Conservation (phyloP, 2,888 invertebrate species). For the Galeruca laticollis region DNA sequence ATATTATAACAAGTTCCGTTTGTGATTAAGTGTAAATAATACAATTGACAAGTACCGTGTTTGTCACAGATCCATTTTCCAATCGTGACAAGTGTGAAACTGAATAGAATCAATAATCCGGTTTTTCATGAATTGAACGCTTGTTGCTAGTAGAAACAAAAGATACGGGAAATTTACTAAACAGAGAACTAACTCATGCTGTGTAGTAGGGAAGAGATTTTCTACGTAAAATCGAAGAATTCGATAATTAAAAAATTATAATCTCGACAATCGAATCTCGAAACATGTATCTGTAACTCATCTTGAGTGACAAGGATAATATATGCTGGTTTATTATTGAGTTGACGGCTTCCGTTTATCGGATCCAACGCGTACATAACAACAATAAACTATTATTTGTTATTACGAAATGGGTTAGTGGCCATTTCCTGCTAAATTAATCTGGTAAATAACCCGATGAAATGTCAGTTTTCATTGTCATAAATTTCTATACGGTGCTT, state of each 20-base stretch:
- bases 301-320: not conserved
- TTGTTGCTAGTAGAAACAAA: no score
- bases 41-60: not conserved
- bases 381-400: conserved; percentile 5
- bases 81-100: no score
- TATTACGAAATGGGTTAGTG: conserved; percentile 20
- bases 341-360: conserved; percentile 2
- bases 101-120: no score
- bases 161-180: no score
- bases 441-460: conserved; percentile 19
- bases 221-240: no score
- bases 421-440: conserved; percentile 14
- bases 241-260: no score
- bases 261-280: no score
- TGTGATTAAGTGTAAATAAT: not conserved
- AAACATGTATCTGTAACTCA: not conserved
- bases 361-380: not conserved
- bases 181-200: no score
- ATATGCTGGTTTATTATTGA: not conserved
- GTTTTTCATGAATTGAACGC: no score
- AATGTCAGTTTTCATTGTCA: conserved; percentile 8
- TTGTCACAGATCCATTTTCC: no score
- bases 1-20: not conserved
- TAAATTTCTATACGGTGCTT: not conserved
- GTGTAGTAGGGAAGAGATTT: no score